Evolutionary conservation across 2,113 vertebrate species (phyloP), one percentile per base, ranked within the genome.

Genomic region (Syngnathus scovelli): DNA sequence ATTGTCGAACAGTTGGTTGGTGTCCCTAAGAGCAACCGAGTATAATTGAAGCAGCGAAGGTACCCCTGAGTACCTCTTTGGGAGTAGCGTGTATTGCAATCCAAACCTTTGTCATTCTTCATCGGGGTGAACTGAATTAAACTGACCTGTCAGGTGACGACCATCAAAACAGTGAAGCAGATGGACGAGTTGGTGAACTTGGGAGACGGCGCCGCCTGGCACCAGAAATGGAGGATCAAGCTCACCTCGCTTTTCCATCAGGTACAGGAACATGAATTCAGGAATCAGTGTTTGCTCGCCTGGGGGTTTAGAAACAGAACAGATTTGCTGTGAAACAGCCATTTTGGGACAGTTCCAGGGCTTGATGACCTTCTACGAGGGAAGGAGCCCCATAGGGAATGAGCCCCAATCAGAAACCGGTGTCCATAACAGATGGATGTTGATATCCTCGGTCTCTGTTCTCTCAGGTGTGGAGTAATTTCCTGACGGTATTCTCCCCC

Each of bases 91-190:
- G 21, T 52, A 10, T 52, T 9, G 1, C 6, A n/a, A 52, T 52
- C 49, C 2, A 2, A n/a, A 52, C 21, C 4, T n/a, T 12, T 52
- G 1, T 6, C 27, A 6, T 27, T 55, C 27, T 27, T 12, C 21
- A 11, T 11, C 7, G 23, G 21, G 10, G 23, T 55, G 1, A 23
- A 55, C 6, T 10, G 59, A 61, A n/a, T 61, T 19, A 9, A 62
- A 62, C 18, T n/a, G 39, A 21, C 18, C 6, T 13, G 33, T 62
- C 82, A 99, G 96, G 96, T 99, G 23, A 98, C 96, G 66, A 96
- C 94, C 79, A 99, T 99, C 80, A 98, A 98, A 88, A 96, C 94
- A 0, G 95, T 98, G 85, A 96, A 96, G 86, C 88, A 93, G 82
- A 87, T 95, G 86, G 95, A 98, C 0, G 96, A 99, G 18, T 78